Evolutionary conservation across 2,797 vertebrate species (phyloP).

Genomic region (Oceanodroma leucorhoa): DNA sequence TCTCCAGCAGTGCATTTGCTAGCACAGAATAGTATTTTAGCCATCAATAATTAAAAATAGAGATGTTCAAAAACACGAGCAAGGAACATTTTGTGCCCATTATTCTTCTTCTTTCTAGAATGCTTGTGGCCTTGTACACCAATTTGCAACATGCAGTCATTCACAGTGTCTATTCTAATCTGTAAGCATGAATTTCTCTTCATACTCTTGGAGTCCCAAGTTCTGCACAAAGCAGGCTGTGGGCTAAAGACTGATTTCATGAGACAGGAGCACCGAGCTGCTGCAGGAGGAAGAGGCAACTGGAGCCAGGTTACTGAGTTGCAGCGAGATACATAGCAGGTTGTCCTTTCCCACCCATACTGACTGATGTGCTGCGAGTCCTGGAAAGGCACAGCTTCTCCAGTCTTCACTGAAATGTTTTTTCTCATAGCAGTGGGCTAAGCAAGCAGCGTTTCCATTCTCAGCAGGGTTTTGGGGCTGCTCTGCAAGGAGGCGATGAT

Average conservation of each 20-base stretch:
- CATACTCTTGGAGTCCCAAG: neutral
- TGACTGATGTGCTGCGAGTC: neutral
- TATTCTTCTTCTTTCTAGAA: neutral
- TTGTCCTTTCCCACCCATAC: neutral
- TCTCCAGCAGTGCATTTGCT: neutral
- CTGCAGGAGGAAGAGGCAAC: neutral
- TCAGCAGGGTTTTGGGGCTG: neutral
- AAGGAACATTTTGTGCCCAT: neutral
- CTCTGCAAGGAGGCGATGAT: neutral
- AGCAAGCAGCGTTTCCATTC: neutral
- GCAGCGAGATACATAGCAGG: accelerated
- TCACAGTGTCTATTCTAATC: neutral
- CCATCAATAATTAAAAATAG: constrained; percentile 39
- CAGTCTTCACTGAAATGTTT: neutral
- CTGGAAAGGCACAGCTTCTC: neutral
- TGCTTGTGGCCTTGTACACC: neutral
- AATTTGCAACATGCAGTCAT: constrained; percentile 1
- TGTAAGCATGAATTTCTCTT: neutral
- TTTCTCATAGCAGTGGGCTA: neutral
- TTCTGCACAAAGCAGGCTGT: neutral
- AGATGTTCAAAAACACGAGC: neutral
- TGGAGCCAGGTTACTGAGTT: neutral
- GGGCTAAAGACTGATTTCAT: neutral
- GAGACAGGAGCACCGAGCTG: neutral
- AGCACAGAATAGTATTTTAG: neutral